Base-by-base conservation (phyloP, 2,113 vertebrate genomes). In the Bathybates hornii region DNA sequence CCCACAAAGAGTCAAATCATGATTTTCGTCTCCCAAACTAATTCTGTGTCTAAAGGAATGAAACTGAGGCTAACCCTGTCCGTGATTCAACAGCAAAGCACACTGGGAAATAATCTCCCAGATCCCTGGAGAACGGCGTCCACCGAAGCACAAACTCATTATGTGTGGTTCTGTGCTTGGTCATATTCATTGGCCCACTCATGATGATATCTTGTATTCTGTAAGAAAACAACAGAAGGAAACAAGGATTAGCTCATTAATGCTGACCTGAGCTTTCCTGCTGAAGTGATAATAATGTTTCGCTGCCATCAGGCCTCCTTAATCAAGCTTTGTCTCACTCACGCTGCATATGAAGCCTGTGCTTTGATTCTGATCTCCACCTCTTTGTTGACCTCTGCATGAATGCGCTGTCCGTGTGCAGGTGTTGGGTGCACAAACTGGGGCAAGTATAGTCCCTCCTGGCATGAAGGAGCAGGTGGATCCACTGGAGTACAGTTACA, bases 1-100 rank as follows among this genome's bases (percentile, higher is more conserved):
- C 11, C 38, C 13, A 9, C 3, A 24, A 16, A 43, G 32, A 11
- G 14, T 68, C 5, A 8, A 27, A 56, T 48, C 1, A 32, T 8
- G 7, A 9, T 6, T 59, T 36, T 7, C 5, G 1, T 11, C 32
- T 32, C 7, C 16, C 2, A 34, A 5, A 32, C 1, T 11, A 10
- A 27, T 41, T 29, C 4, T 45, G 6, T 27, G 2, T 19, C 5
- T 9, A 71, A 54, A 5, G 1, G 9, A 83, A 45, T 7, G 1
- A 81, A 84, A 1, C 5, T 1, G 7, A 36, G 12, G 17, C 94
- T 94, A 57, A 96, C 95, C 79, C 19, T 14, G 6, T n/a, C 5
- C 9, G 3, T 2, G 95, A 73, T 53, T 96, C 95, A 43, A 92
- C 95, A n/a, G 93, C 89, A 68, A 95, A 96, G 86, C 95, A 96